Evolutionary conservation across 2,888 invertebrate genomes (phyloP).

Genomic region (Argyra leucocephala): DNA sequence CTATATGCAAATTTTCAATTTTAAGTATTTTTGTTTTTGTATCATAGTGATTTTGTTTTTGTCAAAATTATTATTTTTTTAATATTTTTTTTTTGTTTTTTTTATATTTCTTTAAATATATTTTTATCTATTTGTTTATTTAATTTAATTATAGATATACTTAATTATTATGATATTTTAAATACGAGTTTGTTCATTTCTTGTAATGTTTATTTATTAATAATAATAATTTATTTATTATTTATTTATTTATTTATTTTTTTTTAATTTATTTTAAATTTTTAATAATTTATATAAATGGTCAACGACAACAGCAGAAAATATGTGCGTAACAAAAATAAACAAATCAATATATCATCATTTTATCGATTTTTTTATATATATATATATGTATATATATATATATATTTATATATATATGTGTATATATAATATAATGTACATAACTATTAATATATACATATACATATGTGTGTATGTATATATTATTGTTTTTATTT

Average conservation of each 20-base stretch:
- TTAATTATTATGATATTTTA: constrained; percentile 17
- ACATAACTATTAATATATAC: constrained; percentile 13
- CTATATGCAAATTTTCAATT: neutral
- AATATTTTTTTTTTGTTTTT: constrained; percentile 12
- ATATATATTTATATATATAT: too few species aligned
- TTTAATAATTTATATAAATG: constrained; percentile 30
- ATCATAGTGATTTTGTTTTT: neutral
- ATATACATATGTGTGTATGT: too few species aligned
- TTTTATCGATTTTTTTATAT: neutral
- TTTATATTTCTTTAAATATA: constrained; percentile 14
- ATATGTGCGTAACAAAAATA: constrained; percentile 40
- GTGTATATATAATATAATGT: constrained; percentile 14
- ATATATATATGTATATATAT: constrained; percentile 12
- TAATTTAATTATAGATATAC: constrained; percentile 16
- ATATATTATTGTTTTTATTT: constrained; percentile 12
- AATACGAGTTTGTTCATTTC: constrained; percentile 17
- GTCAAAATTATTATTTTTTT: constrained; percentile 13
- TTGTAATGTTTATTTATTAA: constrained; percentile 9
- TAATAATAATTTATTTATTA: constrained; percentile 19
- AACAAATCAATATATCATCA: constrained; percentile 16
- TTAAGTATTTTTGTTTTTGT: neutral
- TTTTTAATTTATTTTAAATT: constrained; percentile 15
- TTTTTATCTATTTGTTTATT: constrained; percentile 19
- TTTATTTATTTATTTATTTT: constrained; percentile 16
- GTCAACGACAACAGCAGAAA: constrained; percentile 45